phyloP scores from a whole-genome alignment of 2,113 vertebrate species.

The Athene noctua region DNA sequence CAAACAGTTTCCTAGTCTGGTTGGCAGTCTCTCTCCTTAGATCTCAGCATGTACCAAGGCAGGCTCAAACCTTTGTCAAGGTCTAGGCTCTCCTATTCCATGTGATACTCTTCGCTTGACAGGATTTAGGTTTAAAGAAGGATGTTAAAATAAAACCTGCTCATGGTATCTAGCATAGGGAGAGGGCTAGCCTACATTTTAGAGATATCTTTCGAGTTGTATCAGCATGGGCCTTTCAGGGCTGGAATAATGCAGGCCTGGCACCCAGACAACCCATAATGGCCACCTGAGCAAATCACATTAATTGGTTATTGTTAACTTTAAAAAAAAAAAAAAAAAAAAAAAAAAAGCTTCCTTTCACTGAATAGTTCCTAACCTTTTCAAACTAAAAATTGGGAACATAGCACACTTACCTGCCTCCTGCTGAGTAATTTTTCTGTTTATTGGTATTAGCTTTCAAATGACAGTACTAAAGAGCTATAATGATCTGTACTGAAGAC shows the following conservation, averaged over 20 bases:
- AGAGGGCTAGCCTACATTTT: not conserved
- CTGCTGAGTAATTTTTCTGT: constrained; percentile 28
- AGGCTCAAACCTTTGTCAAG: not conserved
- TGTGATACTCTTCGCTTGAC: not conserved
- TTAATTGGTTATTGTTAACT: not conserved
- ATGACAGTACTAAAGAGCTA: constrained; percentile 27
- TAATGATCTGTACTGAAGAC: constrained; percentile 11
- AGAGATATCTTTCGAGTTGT: not conserved
- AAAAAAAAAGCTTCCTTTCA: not conserved
- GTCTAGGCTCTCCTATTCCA: not conserved
- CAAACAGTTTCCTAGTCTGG: not conserved
- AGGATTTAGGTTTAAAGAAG: not conserved
- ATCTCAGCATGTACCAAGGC: not conserved
- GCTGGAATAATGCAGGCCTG: not conserved
- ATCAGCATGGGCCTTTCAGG: not conserved
- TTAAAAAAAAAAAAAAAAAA: not conserved
- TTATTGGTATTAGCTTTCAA: constrained; percentile 29
- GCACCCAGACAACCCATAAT: not conserved
- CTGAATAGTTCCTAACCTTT: not conserved
- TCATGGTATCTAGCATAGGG: not conserved
- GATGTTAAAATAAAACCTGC: not conserved
- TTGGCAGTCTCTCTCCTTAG: not conserved
- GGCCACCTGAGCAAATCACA: not conserved
- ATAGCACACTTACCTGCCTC: not conserved
- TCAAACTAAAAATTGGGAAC: not conserved